Evolutionary conservation across 2,797 vertebrate genomes (phyloP).

Genomic region (Notolabrus celidotus): DNA sequence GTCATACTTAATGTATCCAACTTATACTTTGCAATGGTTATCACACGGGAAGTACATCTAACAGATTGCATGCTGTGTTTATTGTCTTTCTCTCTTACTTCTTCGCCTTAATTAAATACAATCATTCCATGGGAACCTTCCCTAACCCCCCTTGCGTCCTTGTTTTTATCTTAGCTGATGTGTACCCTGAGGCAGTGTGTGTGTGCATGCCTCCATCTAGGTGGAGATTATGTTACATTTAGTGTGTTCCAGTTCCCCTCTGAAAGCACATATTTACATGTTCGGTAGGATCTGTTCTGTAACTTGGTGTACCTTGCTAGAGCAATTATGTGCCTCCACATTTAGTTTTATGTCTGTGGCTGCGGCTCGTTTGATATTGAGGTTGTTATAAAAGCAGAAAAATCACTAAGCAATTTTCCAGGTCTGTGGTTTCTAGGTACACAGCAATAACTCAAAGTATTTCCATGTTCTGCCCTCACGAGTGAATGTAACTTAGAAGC

Average conservation of each 20-base stretch:
- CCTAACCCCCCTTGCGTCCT: too few species aligned
- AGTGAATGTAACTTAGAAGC: conserved; percentile 23
- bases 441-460: conserved; percentile 23
- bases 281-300: conserved; percentile 27
- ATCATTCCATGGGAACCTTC: too few species aligned
- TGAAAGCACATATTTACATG: conserved; percentile 18
- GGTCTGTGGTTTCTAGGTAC: conserved; percentile 43
- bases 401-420: conserved; percentile 57
- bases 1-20: too few species aligned
- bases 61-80: too few species aligned
- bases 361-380: conserved; percentile 21
- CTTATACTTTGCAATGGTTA: too few species aligned
- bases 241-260: conserved; percentile 4
- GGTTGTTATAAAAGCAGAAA: conserved; percentile 38
- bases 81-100: too few species aligned
- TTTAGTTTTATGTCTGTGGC: conserved; percentile 25
- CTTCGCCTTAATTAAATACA: too few species aligned
- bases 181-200: neutral
- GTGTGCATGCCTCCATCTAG: neutral
- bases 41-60: too few species aligned
- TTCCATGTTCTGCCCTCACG: conserved; percentile 36
- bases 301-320: conserved; percentile 5
- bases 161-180: too few species aligned
- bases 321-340: conserved; percentile 33
- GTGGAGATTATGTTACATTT: conserved; percentile 6